Conservation (phyloP, 2,113 vertebrate species). For the Ophiodon elongatus region DNA sequence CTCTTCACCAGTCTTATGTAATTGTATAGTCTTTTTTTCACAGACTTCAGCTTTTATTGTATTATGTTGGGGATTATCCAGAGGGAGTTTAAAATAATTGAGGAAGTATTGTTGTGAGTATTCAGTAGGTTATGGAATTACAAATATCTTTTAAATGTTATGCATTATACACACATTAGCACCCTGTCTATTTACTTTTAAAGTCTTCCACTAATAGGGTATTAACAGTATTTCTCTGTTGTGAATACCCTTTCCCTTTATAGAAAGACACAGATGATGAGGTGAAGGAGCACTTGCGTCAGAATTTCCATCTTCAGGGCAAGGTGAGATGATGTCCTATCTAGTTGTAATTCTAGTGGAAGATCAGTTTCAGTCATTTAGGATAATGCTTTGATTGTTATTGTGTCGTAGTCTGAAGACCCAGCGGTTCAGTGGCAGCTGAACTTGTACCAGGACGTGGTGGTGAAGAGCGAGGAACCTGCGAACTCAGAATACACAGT, state of each 20-base stretch:
- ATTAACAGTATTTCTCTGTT: neutral
- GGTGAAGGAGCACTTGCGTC: constrained; percentile 93
- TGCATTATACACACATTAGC: neutral
- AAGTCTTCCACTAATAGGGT: neutral
- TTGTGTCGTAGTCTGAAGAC: constrained; percentile 89
- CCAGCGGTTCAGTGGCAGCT: constrained; percentile 98
- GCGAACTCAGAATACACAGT: constrained; percentile 89
- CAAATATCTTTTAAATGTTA: neutral
- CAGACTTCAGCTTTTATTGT: neutral
- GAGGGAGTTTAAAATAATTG: neutral
- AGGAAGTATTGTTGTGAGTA: neutral
- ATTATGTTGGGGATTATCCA: neutral
- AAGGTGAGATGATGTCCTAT: constrained; percentile 85
- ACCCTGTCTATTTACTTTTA: neutral
- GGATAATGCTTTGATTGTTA: neutral
- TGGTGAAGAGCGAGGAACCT: constrained; percentile 87
- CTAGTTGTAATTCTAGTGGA: neutral
- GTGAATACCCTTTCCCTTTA: constrained; percentile 54
- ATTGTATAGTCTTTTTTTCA: too few species aligned
- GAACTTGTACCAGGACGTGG: constrained; percentile 94
- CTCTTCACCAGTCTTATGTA: neutral
- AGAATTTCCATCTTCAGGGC: constrained; percentile 95
- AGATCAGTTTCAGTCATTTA: neutral
- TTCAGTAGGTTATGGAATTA: neutral
- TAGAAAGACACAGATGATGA: constrained; percentile 99